Base-by-base conservation (phyloP, 2,113 vertebrate species). In the Pitta sordida region DNA sequence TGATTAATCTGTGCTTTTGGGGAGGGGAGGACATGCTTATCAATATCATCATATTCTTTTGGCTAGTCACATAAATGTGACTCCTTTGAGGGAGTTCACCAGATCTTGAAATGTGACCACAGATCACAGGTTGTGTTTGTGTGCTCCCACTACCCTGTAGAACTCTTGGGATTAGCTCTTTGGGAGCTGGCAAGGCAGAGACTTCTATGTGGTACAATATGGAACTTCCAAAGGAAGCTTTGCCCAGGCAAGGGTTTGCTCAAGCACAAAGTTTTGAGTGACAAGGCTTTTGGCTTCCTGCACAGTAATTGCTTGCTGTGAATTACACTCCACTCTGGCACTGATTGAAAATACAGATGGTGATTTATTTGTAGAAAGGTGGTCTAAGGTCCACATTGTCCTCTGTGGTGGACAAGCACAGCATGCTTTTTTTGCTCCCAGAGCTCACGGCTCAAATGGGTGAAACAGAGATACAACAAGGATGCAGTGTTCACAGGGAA, bases 391-490 rank as follows among this genome's bases (percentile, higher is more conserved):
- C n/a, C 43, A 18, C 27, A 17, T 9, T 80, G 26, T 82, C 9
- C 19, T 55, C 26, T 68, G 52, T 46, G 17, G 22, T 84, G 51
- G 49, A 36, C 23, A 78, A 74, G 24, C 14, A 65, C 11, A 70
- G 34, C 18, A 17, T n/a, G 11, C 3, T 0, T 53, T 9, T 59
- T 59, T 73, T 73, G 34, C 0, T 5, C 12, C 5, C 17, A 62
- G 29, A 80, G 18, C 13, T 93, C 7, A 8, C 18, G 60, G n/a
- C 14, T 67, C 43, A 70, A 62, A 78, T 0, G 1, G 13, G 24
- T 4, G 37, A 83, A 83, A 74, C 2, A 41, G 18, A 52, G 55
- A 55, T 62, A 22, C 51, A 30, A 81, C 39, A 65, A 81, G 19
- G 34, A 44, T 7, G 29, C 0, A 1, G 11, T 32, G 15, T 36